Conservation (phyloP, 2,888 invertebrate genomes). For the Ditula angustiorana region DNA sequence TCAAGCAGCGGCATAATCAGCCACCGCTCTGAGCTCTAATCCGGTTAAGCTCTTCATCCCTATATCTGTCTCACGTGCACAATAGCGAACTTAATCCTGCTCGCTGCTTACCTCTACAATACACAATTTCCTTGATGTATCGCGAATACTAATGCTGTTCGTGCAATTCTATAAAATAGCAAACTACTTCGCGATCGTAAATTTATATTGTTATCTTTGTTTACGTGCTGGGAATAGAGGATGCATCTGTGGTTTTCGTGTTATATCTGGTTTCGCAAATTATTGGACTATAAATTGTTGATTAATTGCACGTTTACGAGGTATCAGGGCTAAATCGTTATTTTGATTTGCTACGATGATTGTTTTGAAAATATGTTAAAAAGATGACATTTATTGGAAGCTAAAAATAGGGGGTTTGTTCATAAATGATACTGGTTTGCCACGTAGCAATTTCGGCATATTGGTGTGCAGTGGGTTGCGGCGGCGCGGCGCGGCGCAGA, state of each 20-base stretch:
- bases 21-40: conserved; percentile 72
- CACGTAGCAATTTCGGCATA: conserved; percentile 80
- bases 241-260: conserved; percentile 43
- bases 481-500: conserved; percentile 46
- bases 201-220: conserved; percentile 62
- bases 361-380: too few species aligned
- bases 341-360: not conserved
- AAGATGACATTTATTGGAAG: conserved; percentile 30
- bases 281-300: not conserved
- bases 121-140: conserved; percentile 54
- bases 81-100: conserved; percentile 67
- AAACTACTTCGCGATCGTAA: conserved; percentile 63
- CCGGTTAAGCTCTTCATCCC: conserved; percentile 76
- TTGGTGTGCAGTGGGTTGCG: conserved; percentile 67
- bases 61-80: conserved; percentile 76
- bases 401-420: conserved; percentile 12
- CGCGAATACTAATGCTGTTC: conserved; percentile 58
- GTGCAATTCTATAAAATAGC: conserved; percentile 64
- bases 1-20: conserved; percentile 81
- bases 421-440: conserved; percentile 43
- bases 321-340: not conserved
- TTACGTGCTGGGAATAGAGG: conserved; percentile 62
- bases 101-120: conserved; percentile 49
- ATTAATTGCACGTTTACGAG: not conserved
- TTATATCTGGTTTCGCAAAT: conserved; percentile 41